phyloP scores from a whole-genome alignment of 2,797 vertebrate species.

The Eidolon dupreanum region DNA sequence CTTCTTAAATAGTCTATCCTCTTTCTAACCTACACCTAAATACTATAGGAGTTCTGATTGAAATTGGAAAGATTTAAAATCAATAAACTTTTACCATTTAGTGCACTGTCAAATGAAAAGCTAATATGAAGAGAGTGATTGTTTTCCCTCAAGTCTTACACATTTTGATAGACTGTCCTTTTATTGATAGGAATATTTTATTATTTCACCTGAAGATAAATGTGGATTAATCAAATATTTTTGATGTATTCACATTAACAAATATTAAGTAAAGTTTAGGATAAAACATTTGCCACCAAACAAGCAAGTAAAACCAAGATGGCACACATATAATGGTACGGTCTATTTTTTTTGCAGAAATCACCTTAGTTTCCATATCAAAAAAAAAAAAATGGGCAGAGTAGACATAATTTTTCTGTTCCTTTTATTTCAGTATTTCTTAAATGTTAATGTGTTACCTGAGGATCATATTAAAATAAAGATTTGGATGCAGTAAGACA shows the following conservation, averaged over 20 bases:
- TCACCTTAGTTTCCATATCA: background rate
- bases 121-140: background rate
- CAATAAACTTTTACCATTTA: conserved; percentile 33
- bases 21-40: conserved; percentile 42
- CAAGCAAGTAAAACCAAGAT: background rate
- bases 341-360: background rate
- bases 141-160: background rate
- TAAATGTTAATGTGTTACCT: background rate
- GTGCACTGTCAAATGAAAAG: conserved; percentile 48
- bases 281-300: background rate
- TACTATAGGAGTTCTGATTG: conserved; percentile 41
- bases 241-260: background rate
- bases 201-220: background rate
- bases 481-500: background rate
- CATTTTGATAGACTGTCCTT: background rate
- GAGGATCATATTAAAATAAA: background rate
- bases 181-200: background rate
- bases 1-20: background rate
- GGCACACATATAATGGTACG: background rate
- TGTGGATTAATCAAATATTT: background rate
- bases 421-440: background rate
- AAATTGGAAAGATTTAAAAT: conserved; percentile 59
- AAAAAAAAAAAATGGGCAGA: background rate
- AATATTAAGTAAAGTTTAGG: background rate
- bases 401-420: background rate